Conservation (phyloP, 2,888 invertebrate genomes). For the Bombylius discolor region DNA sequence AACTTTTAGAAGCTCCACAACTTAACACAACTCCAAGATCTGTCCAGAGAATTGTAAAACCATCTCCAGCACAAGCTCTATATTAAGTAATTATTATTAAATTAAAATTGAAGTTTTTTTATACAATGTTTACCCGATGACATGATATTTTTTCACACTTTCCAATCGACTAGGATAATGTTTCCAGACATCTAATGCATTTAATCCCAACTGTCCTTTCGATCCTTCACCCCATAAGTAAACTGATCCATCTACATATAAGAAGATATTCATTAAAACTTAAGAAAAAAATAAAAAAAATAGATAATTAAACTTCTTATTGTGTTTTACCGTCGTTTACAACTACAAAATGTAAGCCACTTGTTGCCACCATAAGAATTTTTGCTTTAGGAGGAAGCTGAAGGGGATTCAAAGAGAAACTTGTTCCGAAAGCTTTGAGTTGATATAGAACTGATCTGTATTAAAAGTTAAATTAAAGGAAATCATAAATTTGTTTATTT, state of each 20-base stretch:
- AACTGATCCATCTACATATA: conserved; percentile 42
- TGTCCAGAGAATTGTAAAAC: conserved; percentile 53
- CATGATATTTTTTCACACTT: conserved; percentile 46
- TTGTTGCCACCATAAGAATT: conserved; percentile 42
- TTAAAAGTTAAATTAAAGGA: background rate
- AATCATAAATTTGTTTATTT: background rate
- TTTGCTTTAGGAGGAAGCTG: conserved; percentile 43
- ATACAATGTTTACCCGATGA: conserved; percentile 36
- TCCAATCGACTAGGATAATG: conserved; percentile 47
- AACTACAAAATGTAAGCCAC: conserved; percentile 44
- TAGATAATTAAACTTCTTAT: background rate
- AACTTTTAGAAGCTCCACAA: conserved; percentile 49
- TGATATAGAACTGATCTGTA: conserved; percentile 43
- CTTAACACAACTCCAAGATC: conserved; percentile 54
- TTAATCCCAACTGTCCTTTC: conserved; percentile 52
- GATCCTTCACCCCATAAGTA: conserved; percentile 57
- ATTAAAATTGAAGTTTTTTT: background rate
- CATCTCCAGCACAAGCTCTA: conserved; percentile 48
- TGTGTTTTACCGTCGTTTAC: conserved; percentile 38
- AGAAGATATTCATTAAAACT: conserved; percentile 4
- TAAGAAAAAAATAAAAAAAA: conserved; percentile 2
- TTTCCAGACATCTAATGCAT: conserved; percentile 38
- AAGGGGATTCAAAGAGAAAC: conserved; percentile 41
- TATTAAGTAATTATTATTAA: background rate
- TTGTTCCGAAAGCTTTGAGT: conserved; percentile 40